Conservation (phyloP, 2,888 invertebrate species). For the Craniophora ligustri region DNA sequence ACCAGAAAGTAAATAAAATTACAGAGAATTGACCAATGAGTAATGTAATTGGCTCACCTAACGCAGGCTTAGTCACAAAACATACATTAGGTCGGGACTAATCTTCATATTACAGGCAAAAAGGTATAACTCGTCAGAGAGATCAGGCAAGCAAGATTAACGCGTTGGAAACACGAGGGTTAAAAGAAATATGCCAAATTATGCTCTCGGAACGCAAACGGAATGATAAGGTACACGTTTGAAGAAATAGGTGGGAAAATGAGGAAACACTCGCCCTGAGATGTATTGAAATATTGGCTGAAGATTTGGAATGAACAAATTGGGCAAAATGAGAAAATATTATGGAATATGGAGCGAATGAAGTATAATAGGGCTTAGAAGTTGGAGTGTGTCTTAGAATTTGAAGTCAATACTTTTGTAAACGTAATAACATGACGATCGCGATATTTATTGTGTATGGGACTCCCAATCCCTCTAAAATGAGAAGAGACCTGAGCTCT, state of each 20-base stretch:
- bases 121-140: slow-evolving; percentile 34
- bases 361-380: not conserved
- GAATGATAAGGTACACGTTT: slow-evolving; percentile 29
- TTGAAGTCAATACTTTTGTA: slow-evolving; percentile 7
- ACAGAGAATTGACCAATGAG: not conserved
- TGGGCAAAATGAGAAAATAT: slow-evolving; percentile 12
- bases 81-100: slow-evolving; percentile 4
- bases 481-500: too few species aligned
- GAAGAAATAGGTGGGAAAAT: slow-evolving; percentile 21
- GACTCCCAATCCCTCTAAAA: too few species aligned
- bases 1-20: not conserved
- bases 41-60: not conserved
- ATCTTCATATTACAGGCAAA: slow-evolving; percentile 26
- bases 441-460: too few species aligned
- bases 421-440: too few species aligned
- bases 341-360: not conserved
- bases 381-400: not conserved
- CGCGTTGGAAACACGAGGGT: slow-evolving; percentile 19
- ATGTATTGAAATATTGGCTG: slow-evolving; percentile 34
- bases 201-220: slow-evolving; percentile 25
- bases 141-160: slow-evolving; percentile 41
- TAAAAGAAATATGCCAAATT: slow-evolving; percentile 42
- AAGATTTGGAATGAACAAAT: slow-evolving; percentile 9
- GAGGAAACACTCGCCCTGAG: slow-evolving; percentile 14
- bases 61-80: not conserved